Conservation (phyloP, 2,888 invertebrate genomes). For the Agriotes lineatus region DNA sequence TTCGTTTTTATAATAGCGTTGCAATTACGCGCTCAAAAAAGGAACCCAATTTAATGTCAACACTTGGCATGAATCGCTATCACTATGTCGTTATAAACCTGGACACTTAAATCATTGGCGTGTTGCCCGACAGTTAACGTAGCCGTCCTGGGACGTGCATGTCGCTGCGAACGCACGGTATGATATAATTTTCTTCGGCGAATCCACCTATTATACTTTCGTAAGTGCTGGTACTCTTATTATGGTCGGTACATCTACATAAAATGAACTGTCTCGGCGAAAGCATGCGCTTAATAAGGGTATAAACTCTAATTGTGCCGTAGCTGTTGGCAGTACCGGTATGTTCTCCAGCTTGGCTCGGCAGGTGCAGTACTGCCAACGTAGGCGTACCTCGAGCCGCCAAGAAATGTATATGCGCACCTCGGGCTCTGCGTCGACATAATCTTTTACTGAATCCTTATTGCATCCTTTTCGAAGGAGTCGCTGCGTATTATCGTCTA, state of each 20-base stretch:
- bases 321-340: slow-evolving; percentile 41
- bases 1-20: too few relatives aligned
- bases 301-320: slow-evolving; percentile 41
- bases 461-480: slow-evolving; percentile 22
- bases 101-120: slow-evolving; percentile 6
- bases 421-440: slow-evolving; percentile 34
- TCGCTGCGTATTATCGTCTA: slow-evolving; percentile 21
- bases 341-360: slow-evolving; percentile 33
- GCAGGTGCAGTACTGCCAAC: slow-evolving; percentile 43
- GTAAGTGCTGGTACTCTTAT: slow-evolving; percentile 21
- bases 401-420: slow-evolving; percentile 38
- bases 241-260: slow-evolving; percentile 20
- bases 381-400: slow-evolving; percentile 42
- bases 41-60: too few relatives aligned
- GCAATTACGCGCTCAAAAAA: too few relatives aligned
- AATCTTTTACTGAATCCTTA: slow-evolving; percentile 35
- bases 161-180: not conserved
- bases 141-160: not conserved
- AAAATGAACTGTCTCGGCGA: slow-evolving; percentile 30
- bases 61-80: too few relatives aligned
- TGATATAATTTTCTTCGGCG: slow-evolving; percentile 23
- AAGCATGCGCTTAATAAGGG: slow-evolving; percentile 34
- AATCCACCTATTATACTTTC: slow-evolving; percentile 25
- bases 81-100: too few relatives aligned
- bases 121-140: slow-evolving; percentile 10